Evolutionary conservation across 2,797 vertebrate genomes (phyloP), one percentile per base, ranked within the genome.

Genomic region (Limosa lapponica): DNA sequence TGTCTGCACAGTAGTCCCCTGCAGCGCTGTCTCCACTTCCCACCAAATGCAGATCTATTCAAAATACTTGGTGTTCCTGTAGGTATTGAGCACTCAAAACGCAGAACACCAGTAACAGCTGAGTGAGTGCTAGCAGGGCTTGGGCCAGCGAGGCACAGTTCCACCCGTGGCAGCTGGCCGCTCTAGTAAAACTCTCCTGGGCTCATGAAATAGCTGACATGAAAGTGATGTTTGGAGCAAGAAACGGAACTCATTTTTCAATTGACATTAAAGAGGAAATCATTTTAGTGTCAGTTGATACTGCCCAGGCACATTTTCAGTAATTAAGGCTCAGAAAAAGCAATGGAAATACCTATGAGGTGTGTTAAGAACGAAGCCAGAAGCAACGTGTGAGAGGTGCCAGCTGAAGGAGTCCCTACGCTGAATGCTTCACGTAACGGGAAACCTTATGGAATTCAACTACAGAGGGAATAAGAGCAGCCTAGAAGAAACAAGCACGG

Each of bases 201-300:
- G 87, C 65, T 89, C 58, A 1, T 81, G 84, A 89, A 93, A 85
- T 89, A 54, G 78, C 74, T 61, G 78, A 93, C 94, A 93, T 83
- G 65, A 93, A 94, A 97, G 89, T 34, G 22, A 73, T 11, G 3
- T 93, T 93, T 95, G 82, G 84, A 91, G 64, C 71, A 74, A 91
- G 84, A 66, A 94, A 93, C 27, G 49, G 91, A 97, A 96, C 57
- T 72, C n/a, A 79, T 91, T 93, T 95, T 89, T 95, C 61, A 96
- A 67, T 48, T 86, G 87, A 51, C 79, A 75, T 93, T 93, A 93
- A 88, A 87, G 69, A 83, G 89, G 92, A 96, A 96, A 95, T 77
- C 7, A 58, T 95, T 97, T 94, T 58, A 81, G 93, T 79, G 95
- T 94, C 91, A 88, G 80, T 2, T 95, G 95, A 97, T 86, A 39